Conservation (phyloP, 2,113 vertebrate genomes). For the Empidonax traillii region DNA sequence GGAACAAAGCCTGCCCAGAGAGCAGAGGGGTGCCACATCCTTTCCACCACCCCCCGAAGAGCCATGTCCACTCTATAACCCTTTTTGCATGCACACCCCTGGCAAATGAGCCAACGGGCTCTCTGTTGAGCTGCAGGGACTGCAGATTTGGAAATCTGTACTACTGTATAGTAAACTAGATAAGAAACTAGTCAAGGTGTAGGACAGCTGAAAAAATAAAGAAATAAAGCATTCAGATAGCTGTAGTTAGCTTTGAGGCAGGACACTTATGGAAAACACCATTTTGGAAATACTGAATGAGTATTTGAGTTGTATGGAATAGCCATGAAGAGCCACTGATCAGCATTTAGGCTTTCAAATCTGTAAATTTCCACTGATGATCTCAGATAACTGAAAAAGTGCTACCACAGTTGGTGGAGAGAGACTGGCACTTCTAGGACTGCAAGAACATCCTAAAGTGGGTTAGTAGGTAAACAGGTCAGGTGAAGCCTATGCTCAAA, state of each 20-base stretch:
- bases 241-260: neutral
- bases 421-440: neutral
- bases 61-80: fast-evolving
- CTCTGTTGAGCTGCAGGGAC: neutral
- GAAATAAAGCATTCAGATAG: neutral
- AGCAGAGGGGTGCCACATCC: neutral
- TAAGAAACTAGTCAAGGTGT: neutral
- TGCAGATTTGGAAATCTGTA: neutral
- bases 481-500: neutral
- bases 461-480: neutral
- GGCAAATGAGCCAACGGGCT: neutral
- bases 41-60: neutral
- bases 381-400: neutral
- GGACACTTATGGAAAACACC: neutral
- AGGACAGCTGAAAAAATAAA: neutral
- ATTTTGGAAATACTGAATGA: neutral
- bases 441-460: neutral
- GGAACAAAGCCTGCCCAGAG: neutral
- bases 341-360: neutral
- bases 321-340: neutral
- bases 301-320: neutral
- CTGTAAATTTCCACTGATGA: neutral
- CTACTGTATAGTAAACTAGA: neutral
- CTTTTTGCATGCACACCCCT: neutral
- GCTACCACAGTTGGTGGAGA: neutral